phyloP scores from a whole-genome alignment of 2,113 vertebrate species.

The Zosterops hypoxanthus region DNA sequence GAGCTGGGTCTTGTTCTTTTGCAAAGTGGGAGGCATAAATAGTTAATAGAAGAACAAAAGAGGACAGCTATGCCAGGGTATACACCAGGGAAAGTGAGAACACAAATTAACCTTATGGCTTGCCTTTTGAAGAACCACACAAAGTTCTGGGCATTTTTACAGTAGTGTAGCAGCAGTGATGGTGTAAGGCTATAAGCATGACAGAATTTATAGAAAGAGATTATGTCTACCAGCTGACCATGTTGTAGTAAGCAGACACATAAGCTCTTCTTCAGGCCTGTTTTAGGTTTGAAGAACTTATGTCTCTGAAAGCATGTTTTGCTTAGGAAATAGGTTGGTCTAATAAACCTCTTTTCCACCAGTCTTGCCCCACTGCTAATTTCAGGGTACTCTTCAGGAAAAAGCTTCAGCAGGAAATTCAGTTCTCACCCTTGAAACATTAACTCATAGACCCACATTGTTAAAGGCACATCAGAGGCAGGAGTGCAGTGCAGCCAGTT shows the following conservation, averaged over 20 bases:
- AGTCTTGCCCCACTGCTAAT: neutral
- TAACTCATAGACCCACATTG: rapidly evolving
- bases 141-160: neutral
- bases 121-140: neutral
- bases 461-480: neutral
- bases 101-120: neutral
- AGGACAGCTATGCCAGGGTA: neutral
- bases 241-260: neutral
- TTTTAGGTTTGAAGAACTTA: neutral
- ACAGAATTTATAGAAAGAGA: neutral
- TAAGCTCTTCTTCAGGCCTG: neutral
- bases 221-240: neutral
- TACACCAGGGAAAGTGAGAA: neutral
- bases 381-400: neutral
- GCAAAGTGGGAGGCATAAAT: neutral
- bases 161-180: neutral
- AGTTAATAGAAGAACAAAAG: conserved; percentile 29
- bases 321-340: neutral
- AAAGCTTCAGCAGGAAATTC: neutral
- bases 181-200: neutral
- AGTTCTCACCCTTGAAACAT: neutral
- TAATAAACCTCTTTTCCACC: neutral
- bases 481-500: neutral
- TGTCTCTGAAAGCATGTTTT: neutral
- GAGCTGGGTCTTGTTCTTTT: neutral